Percentiles rank a stretch among this genome's conserved stretches.
phyloP scores from a whole-genome alignment of 2,113 vertebrate genomes.

The Plecotus auritus region DNA sequence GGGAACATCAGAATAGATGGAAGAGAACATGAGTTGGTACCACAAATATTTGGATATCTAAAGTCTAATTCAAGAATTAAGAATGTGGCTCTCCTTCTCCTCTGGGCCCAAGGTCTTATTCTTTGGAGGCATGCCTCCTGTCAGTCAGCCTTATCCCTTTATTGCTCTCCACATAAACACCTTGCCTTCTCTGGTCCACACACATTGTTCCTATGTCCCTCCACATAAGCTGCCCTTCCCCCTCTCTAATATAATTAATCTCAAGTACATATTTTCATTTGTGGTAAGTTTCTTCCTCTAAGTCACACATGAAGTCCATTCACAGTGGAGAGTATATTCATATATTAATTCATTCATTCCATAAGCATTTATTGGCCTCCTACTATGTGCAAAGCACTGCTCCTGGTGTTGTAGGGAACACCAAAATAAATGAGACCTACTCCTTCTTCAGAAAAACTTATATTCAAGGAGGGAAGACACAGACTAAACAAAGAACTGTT shows the following conservation, averaged over 20 bases:
- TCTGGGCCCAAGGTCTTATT: not conserved
- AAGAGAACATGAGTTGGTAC: not conserved
- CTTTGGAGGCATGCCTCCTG: not conserved
- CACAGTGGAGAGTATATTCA: not conserved
- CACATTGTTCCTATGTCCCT: not conserved
- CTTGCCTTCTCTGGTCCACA: not conserved
- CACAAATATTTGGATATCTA: not conserved
- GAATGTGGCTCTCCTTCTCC: not conserved
- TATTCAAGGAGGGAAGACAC: not conserved
- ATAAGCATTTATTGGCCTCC: not conserved
- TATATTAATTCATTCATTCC: not conserved
- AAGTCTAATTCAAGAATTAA: not conserved
- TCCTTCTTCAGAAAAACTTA: not conserved
- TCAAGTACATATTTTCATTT: not conserved
- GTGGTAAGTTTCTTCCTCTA: not conserved
- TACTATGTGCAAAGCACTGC: not conserved
- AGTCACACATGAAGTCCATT: not conserved
- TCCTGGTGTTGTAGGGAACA: not conserved
- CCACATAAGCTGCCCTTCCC: not conserved
- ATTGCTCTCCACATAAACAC: not conserved
- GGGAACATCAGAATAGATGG: not conserved
- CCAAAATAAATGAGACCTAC: not conserved
- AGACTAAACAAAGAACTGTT: not conserved
- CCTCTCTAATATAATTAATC: not conserved
- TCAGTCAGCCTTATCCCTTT: not conserved